Evolutionary conservation across 37 sponge, comb jelly and placozoan species (phyloP).

Genomic region (Petrosia ficiformis): DNA sequence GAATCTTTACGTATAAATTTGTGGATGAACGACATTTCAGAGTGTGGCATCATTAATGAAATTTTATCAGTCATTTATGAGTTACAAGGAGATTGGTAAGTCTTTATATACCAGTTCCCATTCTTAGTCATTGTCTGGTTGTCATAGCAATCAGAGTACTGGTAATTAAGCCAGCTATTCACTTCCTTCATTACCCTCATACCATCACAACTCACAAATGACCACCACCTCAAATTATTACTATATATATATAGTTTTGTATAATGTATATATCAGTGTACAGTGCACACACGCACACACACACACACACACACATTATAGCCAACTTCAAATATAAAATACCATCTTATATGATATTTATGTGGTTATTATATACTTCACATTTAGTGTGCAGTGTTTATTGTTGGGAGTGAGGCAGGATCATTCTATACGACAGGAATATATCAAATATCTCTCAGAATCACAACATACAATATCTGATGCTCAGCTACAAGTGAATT

Average conservation of each 20-base stretch:
- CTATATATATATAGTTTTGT: no score
- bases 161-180: no score
- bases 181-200: no score
- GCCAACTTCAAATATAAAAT: no score
- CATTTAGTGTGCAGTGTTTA: slow-evolving; percentile 32
- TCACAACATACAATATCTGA: slow-evolving; percentile 54
- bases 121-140: no score
- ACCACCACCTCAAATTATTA: no score
- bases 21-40: background rate
- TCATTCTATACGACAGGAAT: slow-evolving; percentile 25
- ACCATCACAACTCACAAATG: no score
- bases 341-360: background rate
- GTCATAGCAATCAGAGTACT: no score
- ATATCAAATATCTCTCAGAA: slow-evolving; percentile 44
- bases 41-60: background rate
- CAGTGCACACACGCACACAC: no score
- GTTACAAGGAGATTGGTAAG: background rate
- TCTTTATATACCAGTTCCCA: background rate
- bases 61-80: background rate
- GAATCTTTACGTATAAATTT: background rate
- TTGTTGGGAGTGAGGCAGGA: slow-evolving; percentile 37
- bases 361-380: no score
- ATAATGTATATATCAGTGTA: no score
- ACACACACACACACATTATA: no score
- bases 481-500: slow-evolving; percentile 38